Evolutionary conservation across 2,797 vertebrate species (phyloP).

Genomic region (Macropus fuliginosus): DNA sequence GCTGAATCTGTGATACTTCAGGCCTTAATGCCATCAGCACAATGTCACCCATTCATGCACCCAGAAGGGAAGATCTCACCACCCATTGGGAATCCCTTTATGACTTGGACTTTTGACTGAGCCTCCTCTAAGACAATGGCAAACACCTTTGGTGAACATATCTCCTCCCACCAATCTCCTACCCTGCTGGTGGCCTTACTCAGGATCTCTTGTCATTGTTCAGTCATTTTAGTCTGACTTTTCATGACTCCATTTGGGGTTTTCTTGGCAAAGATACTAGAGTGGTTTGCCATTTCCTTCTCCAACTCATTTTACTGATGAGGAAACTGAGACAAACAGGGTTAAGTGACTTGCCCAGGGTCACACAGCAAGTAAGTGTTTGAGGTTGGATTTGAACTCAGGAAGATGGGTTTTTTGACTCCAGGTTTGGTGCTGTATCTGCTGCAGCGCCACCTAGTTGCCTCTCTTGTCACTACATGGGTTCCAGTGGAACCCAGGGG

Average conservation of each 20-base stretch:
- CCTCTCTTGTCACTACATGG: too few species aligned
- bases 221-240: too few species aligned
- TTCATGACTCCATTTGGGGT: background rate
- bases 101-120: background rate
- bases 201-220: too few species aligned
- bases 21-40: background rate
- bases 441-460: too few species aligned
- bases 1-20: background rate
- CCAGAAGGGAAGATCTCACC: background rate
- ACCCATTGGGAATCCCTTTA: background rate
- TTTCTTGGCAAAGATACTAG: background rate
- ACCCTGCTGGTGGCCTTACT: too few species aligned
- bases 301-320: background rate
- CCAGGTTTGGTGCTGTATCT: too few species aligned
- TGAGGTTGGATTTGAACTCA: too few species aligned
- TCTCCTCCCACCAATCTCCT: too few species aligned
- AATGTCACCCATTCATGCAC: too few species aligned
- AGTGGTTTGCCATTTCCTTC: background rate
- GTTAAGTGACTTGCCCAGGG: background rate
- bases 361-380: background rate
- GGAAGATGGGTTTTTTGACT: too few species aligned
- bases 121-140: background rate
- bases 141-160: too few species aligned
- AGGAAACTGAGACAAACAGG: background rate
- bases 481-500: too few species aligned